phyloP scores from a whole-genome alignment of 1,140 invertebrate genomes.

The Atta texana region DNA sequence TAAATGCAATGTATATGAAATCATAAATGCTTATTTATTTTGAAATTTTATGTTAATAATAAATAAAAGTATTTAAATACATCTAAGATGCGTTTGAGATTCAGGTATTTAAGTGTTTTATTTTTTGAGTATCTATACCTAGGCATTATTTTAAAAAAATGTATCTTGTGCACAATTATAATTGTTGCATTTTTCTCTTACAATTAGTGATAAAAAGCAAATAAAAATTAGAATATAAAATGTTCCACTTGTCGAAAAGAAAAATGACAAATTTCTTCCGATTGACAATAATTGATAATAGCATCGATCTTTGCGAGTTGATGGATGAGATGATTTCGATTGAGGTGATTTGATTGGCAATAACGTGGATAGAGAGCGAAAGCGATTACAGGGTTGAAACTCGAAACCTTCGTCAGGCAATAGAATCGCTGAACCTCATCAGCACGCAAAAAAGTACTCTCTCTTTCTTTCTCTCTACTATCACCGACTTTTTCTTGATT shows the following conservation, averaged over 20 bases:
- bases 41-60: no score
- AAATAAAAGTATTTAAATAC: no score
- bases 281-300: background rate
- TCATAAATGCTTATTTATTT: no score
- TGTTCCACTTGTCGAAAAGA: background rate
- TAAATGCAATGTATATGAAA: no score
- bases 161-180: no score
- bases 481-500: slow-evolving; percentile 27
- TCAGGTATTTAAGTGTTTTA: no score
- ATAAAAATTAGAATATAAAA: background rate
- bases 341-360: slow-evolving; percentile 16
- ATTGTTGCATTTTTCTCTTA: no score
- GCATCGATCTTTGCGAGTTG: background rate
- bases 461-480: background rate
- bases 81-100: no score
- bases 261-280: background rate
- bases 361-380: slow-evolving; percentile 42
- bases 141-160: no score
- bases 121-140: no score
- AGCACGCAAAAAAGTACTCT: slow-evolving; percentile 10
- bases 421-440: slow-evolving; percentile 14
- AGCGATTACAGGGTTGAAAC: slow-evolving; percentile 8
- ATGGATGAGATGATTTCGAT: background rate
- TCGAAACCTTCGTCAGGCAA: background rate
- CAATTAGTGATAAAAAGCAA: no score